Evolutionary conservation across 2,888 invertebrate genomes (phyloP).

Genomic region (Sylvicola fuscatus): DNA sequence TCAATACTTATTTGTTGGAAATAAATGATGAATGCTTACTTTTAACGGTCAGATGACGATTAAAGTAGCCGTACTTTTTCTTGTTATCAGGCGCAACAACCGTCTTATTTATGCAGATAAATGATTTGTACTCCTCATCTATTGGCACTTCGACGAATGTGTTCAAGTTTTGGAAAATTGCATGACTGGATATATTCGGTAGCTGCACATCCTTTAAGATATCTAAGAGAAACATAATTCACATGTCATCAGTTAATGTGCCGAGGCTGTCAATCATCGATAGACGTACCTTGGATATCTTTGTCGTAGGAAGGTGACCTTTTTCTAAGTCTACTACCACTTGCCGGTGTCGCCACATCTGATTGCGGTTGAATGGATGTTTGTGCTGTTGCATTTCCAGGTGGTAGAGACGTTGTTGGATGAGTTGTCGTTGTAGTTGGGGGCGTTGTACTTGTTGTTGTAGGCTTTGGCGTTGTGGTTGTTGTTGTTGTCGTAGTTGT

Average conservation of each 20-base stretch:
- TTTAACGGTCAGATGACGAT: slow-evolving; percentile 39
- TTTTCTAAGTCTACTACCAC: too few relatives aligned
- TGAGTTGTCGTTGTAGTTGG: background rate
- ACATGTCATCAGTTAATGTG: too few relatives aligned
- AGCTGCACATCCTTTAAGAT: too few relatives aligned
- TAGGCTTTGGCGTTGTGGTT: background rate
- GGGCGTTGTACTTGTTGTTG: background rate
- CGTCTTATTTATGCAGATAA: slow-evolving; percentile 35
- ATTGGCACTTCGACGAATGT: too few relatives aligned
- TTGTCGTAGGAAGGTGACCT: too few relatives aligned
- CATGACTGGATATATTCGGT: too few relatives aligned
- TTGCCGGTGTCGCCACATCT: slow-evolving; percentile 6
- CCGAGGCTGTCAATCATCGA: too few relatives aligned
- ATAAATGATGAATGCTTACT: slow-evolving; percentile 28
- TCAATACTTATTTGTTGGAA: slow-evolving; percentile 6
- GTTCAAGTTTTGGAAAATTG: too few relatives aligned
- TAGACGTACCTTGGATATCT: too few relatives aligned
- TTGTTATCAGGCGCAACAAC: slow-evolving; percentile 40
- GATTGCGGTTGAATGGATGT: slow-evolving; percentile 9
- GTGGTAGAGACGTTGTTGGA: background rate
- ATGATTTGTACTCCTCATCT: slow-evolving; percentile 15
- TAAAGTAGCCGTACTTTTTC: slow-evolving; percentile 55
- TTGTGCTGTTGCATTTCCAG: slow-evolving; percentile 4
- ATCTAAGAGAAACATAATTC: too few relatives aligned
- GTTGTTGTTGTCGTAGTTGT: slow-evolving; percentile 1